Percentiles rank a stretch among this genome's conserved stretches.
These are phyloP conservation scores for Glareola pratincola DNA, from an alignment of 2,113 vertebrate species.

Conservation along the genomic window DNA sequence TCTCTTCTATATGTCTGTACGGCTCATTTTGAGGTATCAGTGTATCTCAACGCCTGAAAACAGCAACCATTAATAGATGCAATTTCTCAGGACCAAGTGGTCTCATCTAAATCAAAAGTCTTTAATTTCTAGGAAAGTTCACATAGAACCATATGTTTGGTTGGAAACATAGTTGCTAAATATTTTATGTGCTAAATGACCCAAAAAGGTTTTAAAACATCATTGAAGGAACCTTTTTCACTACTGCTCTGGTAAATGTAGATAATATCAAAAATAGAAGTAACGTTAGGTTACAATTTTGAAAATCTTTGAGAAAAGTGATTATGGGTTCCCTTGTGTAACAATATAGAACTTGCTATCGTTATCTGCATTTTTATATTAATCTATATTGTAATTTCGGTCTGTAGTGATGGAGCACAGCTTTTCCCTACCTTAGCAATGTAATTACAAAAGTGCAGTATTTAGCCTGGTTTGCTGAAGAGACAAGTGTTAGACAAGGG, in stretches of 20 bases:
- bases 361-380: neutral
- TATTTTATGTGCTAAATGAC: neutral
- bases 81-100: neutral
- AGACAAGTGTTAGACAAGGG: neutral
- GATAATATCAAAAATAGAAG: neutral
- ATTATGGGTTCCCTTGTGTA: neutral
- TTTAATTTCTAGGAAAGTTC: neutral
- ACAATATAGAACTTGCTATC: neutral
- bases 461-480: neutral
- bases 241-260: neutral
- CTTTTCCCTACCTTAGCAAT: neutral
- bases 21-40: neutral
- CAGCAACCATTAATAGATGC: neutral
- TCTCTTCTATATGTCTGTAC: neutral
- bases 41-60: neutral
- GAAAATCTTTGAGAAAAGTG: neutral
- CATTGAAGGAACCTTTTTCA: neutral
- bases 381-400: neutral
- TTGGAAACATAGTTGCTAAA: neutral
- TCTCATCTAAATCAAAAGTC: neutral
- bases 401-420: neutral
- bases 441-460: neutral
- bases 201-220: neutral
- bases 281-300: neutral
- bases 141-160: neutral